A percentile compares a stretch with the other conserved stretches of the same genome.
phyloP scores from a whole-genome alignment of 2,113 vertebrate species.

The Oceanites oceanicus region DNA sequence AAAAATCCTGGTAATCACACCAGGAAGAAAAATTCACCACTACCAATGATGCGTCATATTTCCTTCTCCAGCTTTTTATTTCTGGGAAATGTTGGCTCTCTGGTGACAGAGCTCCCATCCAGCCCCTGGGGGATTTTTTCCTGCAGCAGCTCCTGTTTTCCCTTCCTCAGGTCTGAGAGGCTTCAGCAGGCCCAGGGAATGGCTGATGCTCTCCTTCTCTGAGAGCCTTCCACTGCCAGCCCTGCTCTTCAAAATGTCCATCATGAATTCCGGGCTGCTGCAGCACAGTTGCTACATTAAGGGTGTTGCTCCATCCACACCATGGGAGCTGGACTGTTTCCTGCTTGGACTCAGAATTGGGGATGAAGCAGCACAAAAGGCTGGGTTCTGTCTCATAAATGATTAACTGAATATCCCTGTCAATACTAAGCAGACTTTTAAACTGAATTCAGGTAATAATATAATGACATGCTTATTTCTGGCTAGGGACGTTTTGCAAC shows the following conservation, averaged over 20 bases:
- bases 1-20: not conserved
- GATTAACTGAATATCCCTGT: not conserved
- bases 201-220: not conserved
- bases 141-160: not conserved
- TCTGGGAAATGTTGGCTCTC: not conserved
- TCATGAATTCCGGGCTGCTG: not conserved
- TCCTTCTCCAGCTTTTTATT: not conserved
- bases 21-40: not conserved
- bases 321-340: not conserved
- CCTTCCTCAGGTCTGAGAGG: not conserved
- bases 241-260: not conserved
- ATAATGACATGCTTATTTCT: not conserved
- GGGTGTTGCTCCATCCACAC: not conserved
- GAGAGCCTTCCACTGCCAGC: not conserved
- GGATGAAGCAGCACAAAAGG: not conserved
- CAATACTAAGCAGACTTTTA: not conserved
- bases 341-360: not conserved
- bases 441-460: not conserved
- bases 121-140: not conserved
- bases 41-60: not conserved
- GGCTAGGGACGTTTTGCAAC: not conserved
- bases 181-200: not conserved
- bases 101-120: not conserved
- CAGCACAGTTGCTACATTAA: not conserved
- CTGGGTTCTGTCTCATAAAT: not conserved